Evolutionary conservation across 1,140 invertebrate genomes (phyloP), one percentile per base, ranked within the genome.

Genomic region (Chironomus tepperi): DNA sequence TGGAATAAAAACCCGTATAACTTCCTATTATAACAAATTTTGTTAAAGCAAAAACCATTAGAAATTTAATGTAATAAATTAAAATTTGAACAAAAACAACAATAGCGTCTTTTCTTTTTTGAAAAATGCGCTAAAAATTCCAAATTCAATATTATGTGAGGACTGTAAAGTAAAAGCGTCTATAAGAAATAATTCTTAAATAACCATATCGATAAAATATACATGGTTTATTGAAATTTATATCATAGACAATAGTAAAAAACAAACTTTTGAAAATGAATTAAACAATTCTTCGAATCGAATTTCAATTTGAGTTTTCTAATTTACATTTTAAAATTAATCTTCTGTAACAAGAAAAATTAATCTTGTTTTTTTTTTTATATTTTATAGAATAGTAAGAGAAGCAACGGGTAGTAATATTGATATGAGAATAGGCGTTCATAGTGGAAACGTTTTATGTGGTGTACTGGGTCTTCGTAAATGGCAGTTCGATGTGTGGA

Each of bases 401-500:
- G 91, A 94, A 83, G 92, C 91, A 3, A 94, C 93, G 1, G 91
- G 93, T 9, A 93, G 94, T 82, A 93, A 95, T 81, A 92, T 96
- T 34, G 94, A 97, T 83, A 97, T 98, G 96, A 85, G 96, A 76
- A 96, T 98, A 76, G 96, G 95, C 9, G 95, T 97, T 77, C 95
- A 97, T 83, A 95, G 95, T 6, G 93, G 93, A 75, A 94, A 93
- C 79, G 96, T 99, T 19, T 84, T 98, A 7, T 98, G 95, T 79
- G 97, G 97, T 5, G 93, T 99, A n/a, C 86, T 99, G 72, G 97
- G 97, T 2, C 85, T 98, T 7, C 85, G 93, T 73, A 98, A 98
- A 84, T 98, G 96, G 96, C 96, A 98, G 86, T 99, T 95, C 83
- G 97, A 99, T 84, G 95, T 99, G 47, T 98, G 96, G 95, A 97